Conservation (phyloP, 2,113 vertebrate genomes). For the Geothlypis trichas region DNA sequence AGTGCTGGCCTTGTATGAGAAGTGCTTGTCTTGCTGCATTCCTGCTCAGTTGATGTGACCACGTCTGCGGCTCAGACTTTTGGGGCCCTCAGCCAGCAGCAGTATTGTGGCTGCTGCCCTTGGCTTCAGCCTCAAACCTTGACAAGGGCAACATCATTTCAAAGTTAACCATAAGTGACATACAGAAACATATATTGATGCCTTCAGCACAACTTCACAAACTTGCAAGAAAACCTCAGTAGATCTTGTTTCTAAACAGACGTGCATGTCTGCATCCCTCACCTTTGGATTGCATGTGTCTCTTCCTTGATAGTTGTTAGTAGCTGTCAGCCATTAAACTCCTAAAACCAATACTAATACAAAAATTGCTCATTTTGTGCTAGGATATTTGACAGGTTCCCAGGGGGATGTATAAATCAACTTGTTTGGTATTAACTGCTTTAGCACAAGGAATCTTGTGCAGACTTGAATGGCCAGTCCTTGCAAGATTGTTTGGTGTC, state of each 20-base stretch:
- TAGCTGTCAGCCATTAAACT: not conserved
- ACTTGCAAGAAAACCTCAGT: not conserved
- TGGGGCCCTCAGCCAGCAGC: not conserved
- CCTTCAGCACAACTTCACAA: not conserved
- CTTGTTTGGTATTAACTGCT: not conserved
- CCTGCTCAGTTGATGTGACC: not conserved
- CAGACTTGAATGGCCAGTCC: not conserved
- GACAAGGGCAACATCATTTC: not conserved
- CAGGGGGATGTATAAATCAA: not conserved
- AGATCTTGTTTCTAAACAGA: not conserved
- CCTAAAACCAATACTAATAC: fast-evolving
- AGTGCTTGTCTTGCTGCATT: not conserved
- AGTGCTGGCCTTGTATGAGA: not conserved
- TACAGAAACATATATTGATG: not conserved
- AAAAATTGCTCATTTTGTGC: not conserved
- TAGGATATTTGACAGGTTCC: not conserved
- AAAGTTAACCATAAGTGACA: not conserved
- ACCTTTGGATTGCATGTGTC: not conserved
- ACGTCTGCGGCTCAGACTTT: not conserved
- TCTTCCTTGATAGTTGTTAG: not conserved
- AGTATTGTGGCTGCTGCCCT: not conserved
- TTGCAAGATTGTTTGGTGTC: not conserved
- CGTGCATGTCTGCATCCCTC: not conserved
- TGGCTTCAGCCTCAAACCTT: not conserved
- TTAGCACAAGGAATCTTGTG: not conserved